Evolutionary conservation across 2,888 invertebrate genomes (phyloP), one percentile per base, ranked within the genome.

Genomic region (Seira ritae): DNA sequence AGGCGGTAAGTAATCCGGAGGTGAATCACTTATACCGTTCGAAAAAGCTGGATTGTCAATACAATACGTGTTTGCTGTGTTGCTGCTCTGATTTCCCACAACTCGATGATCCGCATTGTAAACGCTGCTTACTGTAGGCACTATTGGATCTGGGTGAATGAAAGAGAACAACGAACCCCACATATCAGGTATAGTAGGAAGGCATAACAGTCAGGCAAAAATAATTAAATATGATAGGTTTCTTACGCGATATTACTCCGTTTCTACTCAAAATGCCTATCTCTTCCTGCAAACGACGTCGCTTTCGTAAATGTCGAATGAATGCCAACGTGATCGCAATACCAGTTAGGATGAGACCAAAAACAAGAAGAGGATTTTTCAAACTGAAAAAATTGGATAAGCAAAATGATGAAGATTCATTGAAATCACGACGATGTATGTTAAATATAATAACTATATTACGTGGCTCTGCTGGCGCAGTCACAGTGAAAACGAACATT

Each of bases 1-100:
- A 8, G 72, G 72, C 24, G 72, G 72, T 17, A 72, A 1, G 24
- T 72, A 72, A 8, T 72, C 72, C 31, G 72, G 72, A 4, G 62
- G 72, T 6, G 23, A 8, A 17, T 23, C 24, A 17, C 31, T 6
- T 42, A 42, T 6, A 10, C 46, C 8, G 46, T 10, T 10, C 46
- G 8, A 10, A 6, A 10, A 12, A 10, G 15, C 46, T 15, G 15
- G 46, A 10, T 15, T 42, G 46, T 42, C 8, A 42, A 42, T 42
- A 12, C 12, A 42, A 10, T 15, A 12, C 12, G 15, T 10, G 6
- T 42, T 6, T 42, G 6, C 8, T 6, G 8, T 6, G 46, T 6
- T 42, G 46, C 8, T 15, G 15, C 46, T 42, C 12, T 6, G 15
- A 12, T 6, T 42, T 6, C 46, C 12, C 12, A 6, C 12, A 12